Percentiles rank a stretch among this genome's conserved stretches.
Conservation (phyloP, 2,113 vertebrate genomes). For the Ictalurus punctatus region DNA sequence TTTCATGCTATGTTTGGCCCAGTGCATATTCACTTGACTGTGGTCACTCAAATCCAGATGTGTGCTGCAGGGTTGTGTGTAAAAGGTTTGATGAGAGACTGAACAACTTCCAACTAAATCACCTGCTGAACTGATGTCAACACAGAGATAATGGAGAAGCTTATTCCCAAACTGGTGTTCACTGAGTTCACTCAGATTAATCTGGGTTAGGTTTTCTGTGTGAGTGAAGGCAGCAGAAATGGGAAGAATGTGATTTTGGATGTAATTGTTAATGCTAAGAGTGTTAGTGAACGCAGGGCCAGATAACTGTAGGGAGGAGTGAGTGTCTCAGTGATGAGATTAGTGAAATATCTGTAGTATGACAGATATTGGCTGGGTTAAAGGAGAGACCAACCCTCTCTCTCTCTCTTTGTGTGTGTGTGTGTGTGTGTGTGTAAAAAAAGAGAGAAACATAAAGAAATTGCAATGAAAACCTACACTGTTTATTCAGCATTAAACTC, state of each 20-base stretch:
- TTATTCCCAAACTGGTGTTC: not conserved
- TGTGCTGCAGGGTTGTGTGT: constrained; percentile 19
- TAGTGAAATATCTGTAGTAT: not conserved
- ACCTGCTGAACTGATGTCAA: constrained; percentile 11
- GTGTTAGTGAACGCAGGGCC: not conserved
- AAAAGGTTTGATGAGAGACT: constrained; percentile 21
- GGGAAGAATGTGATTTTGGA: constrained; percentile 3
- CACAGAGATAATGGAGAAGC: not conserved
- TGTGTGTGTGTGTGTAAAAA: not conserved
- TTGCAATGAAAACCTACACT: not conserved
- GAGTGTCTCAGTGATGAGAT: not conserved
- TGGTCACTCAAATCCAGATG: constrained; percentile 29
- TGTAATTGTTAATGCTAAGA: not conserved
- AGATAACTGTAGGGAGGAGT: constrained; percentile 18
- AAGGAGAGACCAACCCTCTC: not conserved
- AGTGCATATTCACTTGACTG: not conserved
- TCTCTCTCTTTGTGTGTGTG: not conserved
- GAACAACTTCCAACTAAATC: constrained; percentile 17
- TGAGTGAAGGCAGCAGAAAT: not conserved
- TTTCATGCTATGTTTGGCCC: not conserved
- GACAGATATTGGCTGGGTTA: not conserved
- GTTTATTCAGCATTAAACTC: not conserved
- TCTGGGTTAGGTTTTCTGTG: not conserved
- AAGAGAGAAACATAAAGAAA: not conserved
- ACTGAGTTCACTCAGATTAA: not conserved